These are phyloP conservation scores for Xenus cinereus DNA, from an alignment of 2,113 vertebrate species.

Conservation along the genomic window DNA sequence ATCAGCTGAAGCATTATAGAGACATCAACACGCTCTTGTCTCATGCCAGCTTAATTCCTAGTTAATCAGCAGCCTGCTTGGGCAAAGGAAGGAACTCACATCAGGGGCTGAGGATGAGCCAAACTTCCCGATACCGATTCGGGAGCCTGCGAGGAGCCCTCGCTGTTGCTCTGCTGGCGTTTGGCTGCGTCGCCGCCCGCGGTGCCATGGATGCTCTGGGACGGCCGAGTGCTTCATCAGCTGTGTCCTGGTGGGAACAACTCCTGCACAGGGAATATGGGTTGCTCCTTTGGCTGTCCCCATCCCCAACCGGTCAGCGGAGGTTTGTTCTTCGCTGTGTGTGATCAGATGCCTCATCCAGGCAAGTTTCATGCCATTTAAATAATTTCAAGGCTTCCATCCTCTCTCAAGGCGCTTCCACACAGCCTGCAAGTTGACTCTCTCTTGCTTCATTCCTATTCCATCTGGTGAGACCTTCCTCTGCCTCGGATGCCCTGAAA, in stretches of 20 bases:
- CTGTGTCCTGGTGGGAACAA: not conserved
- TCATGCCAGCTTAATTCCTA: conserved; percentile 68
- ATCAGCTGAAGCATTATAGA: conserved; percentile 67
- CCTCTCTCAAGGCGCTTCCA: not conserved
- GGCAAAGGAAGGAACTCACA: conserved; percentile 51
- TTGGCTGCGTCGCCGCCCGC: not conserved
- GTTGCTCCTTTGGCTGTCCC: not conserved
- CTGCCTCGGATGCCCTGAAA: not conserved
- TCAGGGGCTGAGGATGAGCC: conserved; percentile 60
- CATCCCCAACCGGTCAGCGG: not conserved
- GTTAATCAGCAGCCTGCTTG: conserved; percentile 67
- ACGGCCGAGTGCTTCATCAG: not conserved
- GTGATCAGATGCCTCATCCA: not conserved
- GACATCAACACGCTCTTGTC: conserved; percentile 63
- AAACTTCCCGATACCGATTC: conserved; percentile 11
- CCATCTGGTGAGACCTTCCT: not conserved
- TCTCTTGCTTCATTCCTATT: not conserved
- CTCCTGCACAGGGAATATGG: not conserved
- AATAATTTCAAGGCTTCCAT: not conserved
- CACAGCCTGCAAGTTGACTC: not conserved
- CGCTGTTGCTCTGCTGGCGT: not conserved
- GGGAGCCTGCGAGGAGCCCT: conserved; percentile 10
- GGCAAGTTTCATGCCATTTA: not conserved
- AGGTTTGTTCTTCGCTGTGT: not conserved
- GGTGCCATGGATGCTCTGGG: not conserved